Percentiles rank a stretch among this genome's conserved stretches.
Evolutionary conservation across 1,140 invertebrate genomes (phyloP).

Genomic region (Planococcus citri): DNA sequence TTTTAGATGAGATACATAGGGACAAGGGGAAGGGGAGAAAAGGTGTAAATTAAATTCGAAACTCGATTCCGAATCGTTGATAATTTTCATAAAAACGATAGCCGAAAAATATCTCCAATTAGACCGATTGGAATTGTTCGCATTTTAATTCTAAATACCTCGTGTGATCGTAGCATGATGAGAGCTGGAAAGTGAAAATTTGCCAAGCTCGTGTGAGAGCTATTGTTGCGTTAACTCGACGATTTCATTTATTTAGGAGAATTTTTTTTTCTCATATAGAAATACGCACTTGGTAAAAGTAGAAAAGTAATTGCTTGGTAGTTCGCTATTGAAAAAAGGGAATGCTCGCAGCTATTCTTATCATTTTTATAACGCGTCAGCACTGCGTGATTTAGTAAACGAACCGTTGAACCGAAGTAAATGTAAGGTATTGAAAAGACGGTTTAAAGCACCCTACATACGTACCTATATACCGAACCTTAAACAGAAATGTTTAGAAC

Average conservation of each 20-base stretch:
- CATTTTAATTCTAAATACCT: background rate
- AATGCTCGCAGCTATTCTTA: slow-evolving; percentile 1
- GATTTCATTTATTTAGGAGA: background rate
- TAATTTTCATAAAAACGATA: too few relatives aligned
- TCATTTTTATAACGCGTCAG: slow-evolving; percentile 6
- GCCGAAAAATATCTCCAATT: too few relatives aligned
- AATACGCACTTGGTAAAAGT: background rate
- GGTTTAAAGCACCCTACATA: slow-evolving; percentile 1
- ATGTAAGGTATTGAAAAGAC: slow-evolving; percentile 1
- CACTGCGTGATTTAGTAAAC: slow-evolving; percentile 2
- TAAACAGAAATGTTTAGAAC: background rate
- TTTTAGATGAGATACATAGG: too few relatives aligned
- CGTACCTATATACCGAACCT: background rate
- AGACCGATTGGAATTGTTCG: background rate
- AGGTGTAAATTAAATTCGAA: too few relatives aligned
- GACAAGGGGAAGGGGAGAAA: too few relatives aligned
- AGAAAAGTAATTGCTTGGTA: background rate
- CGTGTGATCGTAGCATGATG: too few relatives aligned
- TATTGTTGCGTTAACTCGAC: background rate
- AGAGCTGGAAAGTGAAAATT: background rate
- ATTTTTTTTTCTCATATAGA: background rate
- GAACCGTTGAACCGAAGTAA: slow-evolving; percentile 6
- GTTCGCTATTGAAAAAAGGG: background rate
- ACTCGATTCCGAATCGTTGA: too few relatives aligned
- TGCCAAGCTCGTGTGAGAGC: background rate